Evolutionary conservation across 2,113 vertebrate species (phyloP).

Genomic region (Strix aluco): DNA sequence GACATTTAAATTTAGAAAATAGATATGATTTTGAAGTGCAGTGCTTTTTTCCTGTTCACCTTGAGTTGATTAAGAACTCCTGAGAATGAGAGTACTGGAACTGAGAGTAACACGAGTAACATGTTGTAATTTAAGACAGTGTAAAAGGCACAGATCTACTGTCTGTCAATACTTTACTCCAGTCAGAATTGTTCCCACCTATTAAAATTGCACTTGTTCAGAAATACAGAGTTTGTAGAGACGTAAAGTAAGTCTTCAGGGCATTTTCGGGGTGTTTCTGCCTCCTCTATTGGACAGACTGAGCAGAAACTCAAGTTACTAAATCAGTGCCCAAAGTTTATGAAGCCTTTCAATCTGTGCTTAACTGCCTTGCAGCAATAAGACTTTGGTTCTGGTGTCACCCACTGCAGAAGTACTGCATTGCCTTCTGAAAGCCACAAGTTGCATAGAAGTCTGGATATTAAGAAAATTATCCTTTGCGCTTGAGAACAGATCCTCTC

Average conservation of each 20-base stretch:
- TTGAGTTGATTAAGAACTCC: not conserved
- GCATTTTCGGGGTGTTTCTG: not conserved
- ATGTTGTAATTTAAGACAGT: not conserved
- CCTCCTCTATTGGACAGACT: not conserved
- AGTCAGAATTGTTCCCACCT: not conserved
- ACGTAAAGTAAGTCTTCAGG: not conserved
- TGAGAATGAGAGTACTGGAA: not conserved
- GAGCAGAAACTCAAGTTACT: not conserved
- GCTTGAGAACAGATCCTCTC: not conserved
- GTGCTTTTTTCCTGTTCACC: not conserved
- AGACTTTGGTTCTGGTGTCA: not conserved
- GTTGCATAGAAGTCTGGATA: not conserved
- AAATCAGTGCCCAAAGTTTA: not conserved
- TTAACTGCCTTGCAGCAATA: not conserved
- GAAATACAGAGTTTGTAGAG: not conserved
- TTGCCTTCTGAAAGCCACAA: not conserved
- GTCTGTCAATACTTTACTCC: not conserved
- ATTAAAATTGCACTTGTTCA: not conserved
- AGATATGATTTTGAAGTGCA: not conserved
- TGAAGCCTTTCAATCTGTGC: not conserved
- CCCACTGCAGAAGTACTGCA: not conserved
- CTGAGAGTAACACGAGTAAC: not conserved
- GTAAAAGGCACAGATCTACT: not conserved
- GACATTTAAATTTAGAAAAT: not conserved
- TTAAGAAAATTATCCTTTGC: not conserved